These are phyloP conservation scores for Tetropium fuscum DNA, from an alignment of 2,888 invertebrate species.

Conservation along the genomic window DNA sequence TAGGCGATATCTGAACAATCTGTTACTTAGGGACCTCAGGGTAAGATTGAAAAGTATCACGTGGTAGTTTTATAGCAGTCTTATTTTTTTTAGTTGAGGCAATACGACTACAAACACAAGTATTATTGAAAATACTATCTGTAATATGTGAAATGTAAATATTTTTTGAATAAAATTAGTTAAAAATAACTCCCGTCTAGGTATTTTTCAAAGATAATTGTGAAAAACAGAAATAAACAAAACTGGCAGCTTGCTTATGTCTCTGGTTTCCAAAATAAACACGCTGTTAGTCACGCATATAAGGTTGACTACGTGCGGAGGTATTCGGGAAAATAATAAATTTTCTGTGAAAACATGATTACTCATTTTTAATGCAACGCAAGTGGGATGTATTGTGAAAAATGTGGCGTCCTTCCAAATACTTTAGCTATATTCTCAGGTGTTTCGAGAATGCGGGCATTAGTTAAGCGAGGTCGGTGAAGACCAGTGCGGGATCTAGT, in stretches of 20 bases:
- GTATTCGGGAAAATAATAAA: conserved; percentile 13
- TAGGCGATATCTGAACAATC: conserved; percentile 48
- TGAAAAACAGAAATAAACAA: neutral
- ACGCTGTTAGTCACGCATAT: neutral
- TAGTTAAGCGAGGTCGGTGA: conserved; percentile 18
- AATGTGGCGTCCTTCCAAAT: conserved; percentile 22
- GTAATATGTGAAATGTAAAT: neutral
- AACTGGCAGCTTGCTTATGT: neutral
- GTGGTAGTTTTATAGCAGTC: neutral
- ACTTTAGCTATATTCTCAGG: conserved; percentile 23
- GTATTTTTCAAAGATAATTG: neutral
- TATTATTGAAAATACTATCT: conserved; percentile 38
- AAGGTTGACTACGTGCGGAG: conserved; percentile 10
- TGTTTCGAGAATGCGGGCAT: conserved; percentile 15
- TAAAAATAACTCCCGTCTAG: neutral
- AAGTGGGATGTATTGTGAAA: conserved; percentile 3
- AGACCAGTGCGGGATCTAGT: conserved; percentile 26
- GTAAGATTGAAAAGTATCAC: conserved; percentile 32
- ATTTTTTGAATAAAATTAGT: neutral
- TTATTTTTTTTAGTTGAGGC: conserved; percentile 44
- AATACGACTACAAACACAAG: conserved; percentile 47
- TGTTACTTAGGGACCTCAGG: conserved; percentile 48
- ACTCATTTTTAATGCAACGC: conserved; percentile 8
- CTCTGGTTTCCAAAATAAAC: conserved; percentile 14
- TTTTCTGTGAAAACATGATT: conserved; percentile 13